Conservation (phyloP, 1,140 invertebrate species). For the Listronotus bonariensis region DNA sequence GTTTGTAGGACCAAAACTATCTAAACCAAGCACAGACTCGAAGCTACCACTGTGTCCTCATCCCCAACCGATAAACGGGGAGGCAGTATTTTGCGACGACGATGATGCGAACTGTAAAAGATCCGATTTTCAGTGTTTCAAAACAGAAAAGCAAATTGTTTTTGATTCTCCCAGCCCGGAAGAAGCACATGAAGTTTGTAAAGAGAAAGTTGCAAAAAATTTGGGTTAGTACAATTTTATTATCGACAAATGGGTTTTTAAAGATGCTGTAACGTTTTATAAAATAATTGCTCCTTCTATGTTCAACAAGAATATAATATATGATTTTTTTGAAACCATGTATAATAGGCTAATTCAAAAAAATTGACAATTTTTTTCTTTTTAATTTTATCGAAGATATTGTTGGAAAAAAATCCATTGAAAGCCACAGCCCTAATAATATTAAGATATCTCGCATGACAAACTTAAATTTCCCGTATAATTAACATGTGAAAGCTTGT, state of each 20-base stretch:
- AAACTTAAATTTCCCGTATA: too few species aligned
- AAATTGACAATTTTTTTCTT: too few species aligned
- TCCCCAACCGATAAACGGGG: background rate
- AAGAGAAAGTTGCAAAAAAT: slow-evolving; percentile 12
- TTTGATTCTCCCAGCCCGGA: slow-evolving; percentile 6
- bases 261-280: background rate
- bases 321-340: background rate
- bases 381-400: too few species aligned
- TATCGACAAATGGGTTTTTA: too few species aligned
- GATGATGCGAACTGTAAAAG: slow-evolving; percentile 5
- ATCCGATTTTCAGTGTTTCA: slow-evolving; percentile 8
- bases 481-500: too few species aligned
- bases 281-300: background rate
- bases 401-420: too few species aligned
- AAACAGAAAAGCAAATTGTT: background rate
- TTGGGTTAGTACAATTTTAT: too few species aligned
- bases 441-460: too few species aligned
- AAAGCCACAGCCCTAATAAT: too few species aligned
- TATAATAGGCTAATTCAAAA: too few species aligned
- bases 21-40: background rate
- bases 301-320: slow-evolving; percentile 1
- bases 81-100: slow-evolving; percentile 3
- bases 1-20: slow-evolving; percentile 9
- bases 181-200: background rate
- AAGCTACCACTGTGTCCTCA: slow-evolving; percentile 10